Percentiles rank a stretch among this genome's conserved stretches.
phyloP scores from a whole-genome alignment of 2,797 vertebrate genomes.

The Mallotus villosus region DNA sequence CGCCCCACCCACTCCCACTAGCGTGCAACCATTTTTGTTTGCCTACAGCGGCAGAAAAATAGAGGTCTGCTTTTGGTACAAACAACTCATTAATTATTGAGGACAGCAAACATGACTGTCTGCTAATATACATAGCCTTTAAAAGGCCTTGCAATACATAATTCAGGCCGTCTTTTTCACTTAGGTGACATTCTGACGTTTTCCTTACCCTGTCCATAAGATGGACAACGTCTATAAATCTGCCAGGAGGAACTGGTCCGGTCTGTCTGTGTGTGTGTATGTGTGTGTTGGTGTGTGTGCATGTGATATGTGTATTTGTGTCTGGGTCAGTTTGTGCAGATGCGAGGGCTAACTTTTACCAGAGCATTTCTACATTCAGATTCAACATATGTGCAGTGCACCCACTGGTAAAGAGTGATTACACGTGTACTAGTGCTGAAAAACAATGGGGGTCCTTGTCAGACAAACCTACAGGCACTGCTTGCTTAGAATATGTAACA shows the following conservation, averaged over 20 bases:
- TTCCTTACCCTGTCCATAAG: constrained; percentile 18
- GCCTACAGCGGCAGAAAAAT: constrained; percentile 41
- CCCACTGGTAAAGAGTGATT: constrained; percentile 50
- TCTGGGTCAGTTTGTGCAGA: neutral
- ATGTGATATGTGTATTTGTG: neutral
- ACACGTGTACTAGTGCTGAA: constrained; percentile 58
- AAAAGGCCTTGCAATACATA: constrained; percentile 65
- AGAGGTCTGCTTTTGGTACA: constrained; percentile 58
- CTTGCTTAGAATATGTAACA: constrained; percentile 61
- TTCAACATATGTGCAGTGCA: constrained; percentile 15
- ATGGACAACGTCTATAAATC: constrained; percentile 43
- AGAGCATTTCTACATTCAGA: constrained; percentile 18
- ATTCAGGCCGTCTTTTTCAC: constrained; percentile 56
- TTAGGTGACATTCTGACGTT: constrained; percentile 34
- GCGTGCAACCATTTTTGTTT: constrained; percentile 56
- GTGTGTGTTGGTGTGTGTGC: constrained; percentile 6
- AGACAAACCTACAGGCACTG: constrained; percentile 59
- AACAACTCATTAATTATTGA: constrained; percentile 76
- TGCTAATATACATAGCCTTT: constrained; percentile 64
- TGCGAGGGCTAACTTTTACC: neutral
- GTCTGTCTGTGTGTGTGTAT: constrained; percentile 14
- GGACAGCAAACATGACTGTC: constrained; percentile 56
- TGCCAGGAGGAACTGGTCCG: constrained; percentile 23
- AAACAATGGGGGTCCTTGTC: constrained; percentile 64
- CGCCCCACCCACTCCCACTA: constrained; percentile 29